Conservation (phyloP, 2,113 vertebrate genomes). For the Neolamprologus sp. region DNA sequence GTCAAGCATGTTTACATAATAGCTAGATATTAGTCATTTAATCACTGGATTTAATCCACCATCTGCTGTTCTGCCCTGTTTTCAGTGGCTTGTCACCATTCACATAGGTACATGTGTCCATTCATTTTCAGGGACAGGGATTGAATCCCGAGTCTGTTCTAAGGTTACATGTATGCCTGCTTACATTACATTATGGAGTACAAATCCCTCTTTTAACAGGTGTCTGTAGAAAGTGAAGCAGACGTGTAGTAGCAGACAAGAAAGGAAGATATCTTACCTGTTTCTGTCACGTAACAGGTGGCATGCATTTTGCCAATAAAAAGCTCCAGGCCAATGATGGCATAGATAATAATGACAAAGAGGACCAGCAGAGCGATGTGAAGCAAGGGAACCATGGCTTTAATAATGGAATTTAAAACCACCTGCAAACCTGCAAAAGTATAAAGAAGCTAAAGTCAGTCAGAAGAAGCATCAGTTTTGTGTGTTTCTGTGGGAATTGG, state of each 20-base stretch:
- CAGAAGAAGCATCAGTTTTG: neutral
- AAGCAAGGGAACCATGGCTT: conserved; percentile 78
- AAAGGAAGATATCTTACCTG: conserved; percentile 43
- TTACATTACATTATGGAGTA: neutral
- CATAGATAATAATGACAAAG: conserved; percentile 78
- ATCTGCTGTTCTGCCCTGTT: conserved; percentile 41
- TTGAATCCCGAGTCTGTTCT: neutral
- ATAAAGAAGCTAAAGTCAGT: neutral
- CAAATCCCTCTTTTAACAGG: neutral
- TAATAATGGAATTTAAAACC: conserved; percentile 78
- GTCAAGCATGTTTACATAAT: conserved; percentile 35
- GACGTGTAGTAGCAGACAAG: neutral
- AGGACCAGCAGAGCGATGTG: conserved; percentile 78
- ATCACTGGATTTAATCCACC: conserved; percentile 47
- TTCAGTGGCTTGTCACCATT: conserved; percentile 2
- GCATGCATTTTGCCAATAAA: conserved; percentile 78
- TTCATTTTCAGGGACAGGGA: conserved; percentile 9
- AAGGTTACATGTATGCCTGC: neutral
- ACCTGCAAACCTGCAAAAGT: conserved; percentile 70
- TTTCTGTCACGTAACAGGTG: conserved; percentile 61
- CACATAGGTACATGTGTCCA: conserved; percentile 16
- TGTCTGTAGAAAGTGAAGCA: neutral
- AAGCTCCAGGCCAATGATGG: conserved; percentile 76
- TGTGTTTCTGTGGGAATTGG: neutral
- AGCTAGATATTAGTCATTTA: conserved; percentile 47